These are phyloP conservation scores for Synanthedon andrenaeformis DNA, from an alignment of 2,888 invertebrate species.

Conservation along the genomic window DNA sequence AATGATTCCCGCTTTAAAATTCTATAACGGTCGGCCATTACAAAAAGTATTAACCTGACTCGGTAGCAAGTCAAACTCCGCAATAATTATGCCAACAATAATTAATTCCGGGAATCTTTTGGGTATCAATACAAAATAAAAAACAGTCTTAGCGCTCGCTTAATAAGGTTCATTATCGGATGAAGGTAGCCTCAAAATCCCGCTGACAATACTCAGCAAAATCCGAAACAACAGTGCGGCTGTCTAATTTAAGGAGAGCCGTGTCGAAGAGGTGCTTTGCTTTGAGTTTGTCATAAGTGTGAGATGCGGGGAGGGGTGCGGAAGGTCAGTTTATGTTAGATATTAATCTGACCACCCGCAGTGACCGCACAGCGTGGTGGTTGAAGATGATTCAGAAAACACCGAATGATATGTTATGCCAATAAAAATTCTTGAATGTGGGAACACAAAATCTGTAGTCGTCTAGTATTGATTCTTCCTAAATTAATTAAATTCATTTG, in stretches of 20 bases:
- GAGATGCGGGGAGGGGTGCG: conserved; percentile 8
- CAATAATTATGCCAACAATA: not conserved
- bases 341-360: conserved; percentile 37
- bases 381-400: conserved; percentile 39
- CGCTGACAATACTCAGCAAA: conserved; percentile 28
- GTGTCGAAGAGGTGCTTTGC: not conserved
- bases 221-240: conserved; percentile 32
- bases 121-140: not conserved
- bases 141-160: conserved; percentile 3
- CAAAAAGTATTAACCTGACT: not conserved
- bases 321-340: conserved; percentile 23
- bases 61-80: not conserved
- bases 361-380: conserved; percentile 34
- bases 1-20: not conserved
- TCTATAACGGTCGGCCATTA: not conserved
- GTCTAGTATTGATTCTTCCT: too few species aligned
- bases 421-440: conserved; percentile 33
- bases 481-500: too few species aligned
- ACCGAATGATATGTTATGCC: conserved; percentile 25
- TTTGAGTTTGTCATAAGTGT: not conserved
- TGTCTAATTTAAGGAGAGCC: conserved; percentile 23
- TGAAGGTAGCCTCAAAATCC: conserved; percentile 12
- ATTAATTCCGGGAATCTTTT: conserved; percentile 1
- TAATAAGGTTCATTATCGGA: conserved; percentile 14
- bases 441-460: conserved; percentile 8